Evolutionary conservation across 1,140 invertebrate genomes (phyloP), one percentile per base, ranked within the genome.

Genomic region (Camponotus vicinus): DNA sequence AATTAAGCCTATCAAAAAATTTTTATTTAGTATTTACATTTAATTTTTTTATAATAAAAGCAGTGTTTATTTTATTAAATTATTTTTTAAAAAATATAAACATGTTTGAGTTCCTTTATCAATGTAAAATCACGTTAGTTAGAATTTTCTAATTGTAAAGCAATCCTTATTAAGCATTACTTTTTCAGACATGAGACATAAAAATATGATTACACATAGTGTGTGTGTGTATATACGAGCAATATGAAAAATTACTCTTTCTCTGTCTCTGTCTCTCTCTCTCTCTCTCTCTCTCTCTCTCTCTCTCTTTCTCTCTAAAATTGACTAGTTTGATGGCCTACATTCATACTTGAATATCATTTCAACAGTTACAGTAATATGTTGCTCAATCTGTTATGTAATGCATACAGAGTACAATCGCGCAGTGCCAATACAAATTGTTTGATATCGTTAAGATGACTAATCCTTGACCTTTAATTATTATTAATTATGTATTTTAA

Each of bases 261-360:
- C 27, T 27, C 27, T 21, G 21, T 21, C 21, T 21, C 21, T 21
- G 21, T 21, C 21, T 27, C 27, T 27, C 27, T 27, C 27, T 27
- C 27, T 27, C 1, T 27, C 1, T 27, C 27, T 27, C 27, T 27
- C 27, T 27, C 27, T 27, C 27, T 1, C 27, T 27, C 27, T 1
- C 27, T 27, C 1, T 1, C 27, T 1, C 27, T 1, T 1, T 27
- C 27, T 27, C 27, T 27, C 27, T 27, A 27, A 27, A 77, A 75
- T 4, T n/a, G 78, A 83, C 79, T 86, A 77, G 86, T 84, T 73
- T 66, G 57, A 21, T 83, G 70, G 78, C 76, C 70, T 78, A 90
- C 77, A 92, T 91, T 79, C 61, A 59, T 59, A 64, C 76, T 86
- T 80, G 80, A 59, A 52, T 86, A 84, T 37, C 59, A 80, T 86